A percentile compares a stretch with the other conserved stretches of the same genome.
Evolutionary conservation across 1,140 invertebrate genomes (phyloP).

Genomic region (Ips nitidus): DNA sequence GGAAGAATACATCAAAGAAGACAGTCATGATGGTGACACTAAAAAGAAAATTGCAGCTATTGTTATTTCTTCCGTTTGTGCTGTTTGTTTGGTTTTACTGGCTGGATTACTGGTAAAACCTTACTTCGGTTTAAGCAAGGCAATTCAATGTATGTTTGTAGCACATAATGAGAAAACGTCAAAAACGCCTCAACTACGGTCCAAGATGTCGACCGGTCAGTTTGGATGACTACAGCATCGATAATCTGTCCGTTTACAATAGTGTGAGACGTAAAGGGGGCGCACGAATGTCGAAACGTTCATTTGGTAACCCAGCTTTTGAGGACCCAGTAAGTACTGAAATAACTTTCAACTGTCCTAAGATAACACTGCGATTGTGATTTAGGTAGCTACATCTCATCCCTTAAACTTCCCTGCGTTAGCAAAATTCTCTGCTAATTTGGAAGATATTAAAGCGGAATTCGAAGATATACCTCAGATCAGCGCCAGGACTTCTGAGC

Average conservation of each 20-base stretch:
- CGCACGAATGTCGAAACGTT: conserved; percentile 77
- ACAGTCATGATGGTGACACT: conserved; percentile 26
- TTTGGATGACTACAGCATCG: conserved; percentile 84
- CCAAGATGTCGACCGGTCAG: conserved; percentile 85
- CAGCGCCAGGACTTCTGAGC: conserved; percentile 74
- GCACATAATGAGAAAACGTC: conserved; percentile 72
- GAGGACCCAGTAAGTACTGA: conserved; percentile 75
- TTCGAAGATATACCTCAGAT: conserved; percentile 77
- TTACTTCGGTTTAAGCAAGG: not conserved
- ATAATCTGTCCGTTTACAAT: conserved; percentile 83
- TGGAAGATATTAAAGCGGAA: conserved; percentile 74
- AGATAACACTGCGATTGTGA: not conserved
- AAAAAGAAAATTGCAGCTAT: conserved; percentile 58
- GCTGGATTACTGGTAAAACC: conserved; percentile 65
- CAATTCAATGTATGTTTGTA: conserved; percentile 46
- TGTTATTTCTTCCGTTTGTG: conserved; percentile 57
- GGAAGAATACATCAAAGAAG: not conserved
- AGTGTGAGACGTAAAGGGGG: conserved; percentile 72
- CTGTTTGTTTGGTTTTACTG: conserved; percentile 61
- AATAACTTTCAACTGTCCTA: not conserved
- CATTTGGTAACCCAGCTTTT: conserved; percentile 90
- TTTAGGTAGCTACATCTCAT: conserved; percentile 53
- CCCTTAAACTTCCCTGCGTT: conserved; percentile 74
- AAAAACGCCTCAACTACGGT: conserved; percentile 69
- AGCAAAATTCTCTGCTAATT: conserved; percentile 70